Base-by-base conservation (phyloP, 2,888 invertebrate genomes). In the Agrotis ipsilon region DNA sequence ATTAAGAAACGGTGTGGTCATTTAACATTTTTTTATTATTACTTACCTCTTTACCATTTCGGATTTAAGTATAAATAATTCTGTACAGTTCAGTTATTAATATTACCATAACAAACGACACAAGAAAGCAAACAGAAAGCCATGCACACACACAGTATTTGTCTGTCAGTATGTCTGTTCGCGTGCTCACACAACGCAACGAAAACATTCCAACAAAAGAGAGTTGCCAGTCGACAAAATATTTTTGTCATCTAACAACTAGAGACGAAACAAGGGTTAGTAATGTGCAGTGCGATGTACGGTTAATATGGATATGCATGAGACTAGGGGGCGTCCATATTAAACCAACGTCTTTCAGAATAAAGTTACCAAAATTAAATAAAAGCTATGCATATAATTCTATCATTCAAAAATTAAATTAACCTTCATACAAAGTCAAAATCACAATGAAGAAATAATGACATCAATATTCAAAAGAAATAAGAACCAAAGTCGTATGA, bases 241-340 rank as follows among this genome's bases (percentile, higher is more conserved):
- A 48, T 59, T 62, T 52, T 64, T 68, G 61, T 64, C 19, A 9
- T 58, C 70, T 75, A 71, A 72, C 76, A 85, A 72, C 72, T 46
- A 57, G 6, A 61, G 68, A 68, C 66, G 49, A 72, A 76, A 80
- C n/a, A 61, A 71, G 58, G 68, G 75, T 84, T 83, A 85, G 78
- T 83, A 63, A 66, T 74, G 83, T 83, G 82, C 81, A 55, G 84
- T 81, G 85, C 85, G 61, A 80, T 85, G 83, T 85, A 84, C 72
- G 57, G 71, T 84, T 84, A 84, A 61, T 72, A 83, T 84, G 83
- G 76, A 70, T 80, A 54, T 72, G 82, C 73, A 51, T 68, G 78
- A 71, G 18, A 21, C 43, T 19, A 61, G 75, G 75, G 81, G 68
- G 81, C 81, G 84, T 80, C 59, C 84, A 84, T 77, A 74, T 65